Base-by-base conservation (phyloP, 2,888 invertebrate genomes). In the Drosophila multiciliata region DNA sequence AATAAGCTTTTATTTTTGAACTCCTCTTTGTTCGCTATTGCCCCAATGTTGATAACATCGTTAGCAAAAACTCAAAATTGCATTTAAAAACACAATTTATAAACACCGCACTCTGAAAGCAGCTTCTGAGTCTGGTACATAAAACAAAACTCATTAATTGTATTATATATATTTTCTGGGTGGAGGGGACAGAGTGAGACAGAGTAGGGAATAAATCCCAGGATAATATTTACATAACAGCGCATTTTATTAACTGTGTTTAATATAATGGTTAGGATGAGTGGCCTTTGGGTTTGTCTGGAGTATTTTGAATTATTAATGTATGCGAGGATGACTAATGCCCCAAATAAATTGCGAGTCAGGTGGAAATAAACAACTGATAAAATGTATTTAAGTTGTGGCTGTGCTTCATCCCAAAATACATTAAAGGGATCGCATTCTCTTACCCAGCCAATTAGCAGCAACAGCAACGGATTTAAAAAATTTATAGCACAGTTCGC, bases 121-220 rank as follows among this genome's bases (percentile, higher is more conserved):
- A 38, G 26, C 48, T 8, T 50, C 64, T 38, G 54, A 35, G 40
- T 23, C 57, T 63, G 54, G 23, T 36, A 66, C 48, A 75, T 78
- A 82, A 73, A 78, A 78, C 64, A 71, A 65, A 73, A 53, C 70
- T 58, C 82, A 82, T 82, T 71, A 70, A 80, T 82, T 69, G 67
- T 66, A 71, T 80, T 67, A 78, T 69, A 61, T 49, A 33, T 49
- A 33, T 38, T 57, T 11, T 60, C 6, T 26, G 33, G 11, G 23
- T 11, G 17, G 8, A 11, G 45, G 0, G 20, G 17, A 1, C n/a
- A 15, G 45, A 29, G 3, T 11, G 29, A 20, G 45, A 58, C 40
- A 40, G 29, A 42, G 9, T 58, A 42, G 32, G 52, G 12, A 48
- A 59, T 38, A 60, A 71, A 33, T 66, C 59, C 66, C 58, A 45